Evolutionary conservation across 2,888 invertebrate species (phyloP).

Genomic region (Celastrina argiolus): DNA sequence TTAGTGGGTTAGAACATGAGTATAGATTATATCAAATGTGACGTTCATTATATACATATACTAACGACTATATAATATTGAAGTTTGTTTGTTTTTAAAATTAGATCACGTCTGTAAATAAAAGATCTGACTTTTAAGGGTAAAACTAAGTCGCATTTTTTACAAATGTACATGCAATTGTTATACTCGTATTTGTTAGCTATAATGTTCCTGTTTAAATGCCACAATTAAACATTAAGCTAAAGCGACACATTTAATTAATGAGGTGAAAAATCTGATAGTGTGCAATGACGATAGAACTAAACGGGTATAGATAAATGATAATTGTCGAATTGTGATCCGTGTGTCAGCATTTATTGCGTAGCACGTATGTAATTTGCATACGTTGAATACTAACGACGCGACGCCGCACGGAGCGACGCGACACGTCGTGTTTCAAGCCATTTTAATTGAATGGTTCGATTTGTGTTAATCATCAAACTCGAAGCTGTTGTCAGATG

Average conservation of each 20-base stretch:
- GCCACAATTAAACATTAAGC: neutral
- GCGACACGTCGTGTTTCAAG: constrained; percentile 59
- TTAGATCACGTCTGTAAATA: too few species aligned
- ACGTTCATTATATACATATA: too few species aligned
- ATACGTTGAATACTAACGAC: constrained; percentile 77
- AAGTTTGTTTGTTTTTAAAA: too few species aligned
- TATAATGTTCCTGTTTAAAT: neutral
- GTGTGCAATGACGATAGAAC: constrained; percentile 38
- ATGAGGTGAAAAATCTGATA: neutral
- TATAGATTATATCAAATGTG: too few species aligned
- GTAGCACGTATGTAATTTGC: constrained; percentile 76
- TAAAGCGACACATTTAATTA: neutral
- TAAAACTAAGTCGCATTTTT: too few species aligned
- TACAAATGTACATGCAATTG: too few species aligned
- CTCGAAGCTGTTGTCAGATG: neutral
- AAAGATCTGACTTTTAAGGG: too few species aligned
- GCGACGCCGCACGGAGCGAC: constrained; percentile 30
- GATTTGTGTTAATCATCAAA: constrained; percentile 49
- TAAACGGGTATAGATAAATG: constrained; percentile 67
- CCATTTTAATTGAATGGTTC: constrained; percentile 74
- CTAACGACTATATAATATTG: too few species aligned
- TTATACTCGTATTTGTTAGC: too few species aligned
- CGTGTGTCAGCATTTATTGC: constrained; percentile 76
- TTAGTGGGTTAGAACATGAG: too few species aligned
- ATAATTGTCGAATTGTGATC: constrained; percentile 76